Conservation (phyloP, 2,888 invertebrate genomes). For the Drosophila barbarae region DNA sequence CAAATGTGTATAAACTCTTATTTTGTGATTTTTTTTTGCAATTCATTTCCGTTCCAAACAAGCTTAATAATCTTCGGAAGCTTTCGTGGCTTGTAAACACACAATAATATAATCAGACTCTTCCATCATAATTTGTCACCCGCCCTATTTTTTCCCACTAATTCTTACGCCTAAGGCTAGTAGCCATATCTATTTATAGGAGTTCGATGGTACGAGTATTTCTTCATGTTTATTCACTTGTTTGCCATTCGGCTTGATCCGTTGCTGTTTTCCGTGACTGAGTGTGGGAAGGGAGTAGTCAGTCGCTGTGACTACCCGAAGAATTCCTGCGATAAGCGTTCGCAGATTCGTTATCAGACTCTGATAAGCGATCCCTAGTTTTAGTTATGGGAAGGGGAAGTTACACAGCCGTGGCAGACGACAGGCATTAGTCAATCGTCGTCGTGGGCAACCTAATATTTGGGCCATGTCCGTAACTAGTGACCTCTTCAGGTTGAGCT, state of each 20-base stretch:
- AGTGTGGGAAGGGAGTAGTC: conserved; percentile 10
- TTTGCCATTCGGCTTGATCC: conserved; percentile 46
- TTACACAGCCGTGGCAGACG: conserved; percentile 20
- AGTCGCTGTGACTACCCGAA: conserved; percentile 13
- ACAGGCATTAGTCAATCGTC: conserved; percentile 47
- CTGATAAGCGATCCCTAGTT: conserved; percentile 24
- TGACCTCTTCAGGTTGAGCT: conserved; percentile 55
- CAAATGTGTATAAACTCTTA: background rate
- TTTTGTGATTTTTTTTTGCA: background rate
- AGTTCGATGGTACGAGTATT: conserved; percentile 14
- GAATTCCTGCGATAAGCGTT: conserved; percentile 51
- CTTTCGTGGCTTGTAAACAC: conserved; percentile 9
- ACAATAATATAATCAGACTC: background rate
- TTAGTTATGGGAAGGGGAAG: conserved; percentile 8
- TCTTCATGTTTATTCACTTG: conserved; percentile 32
- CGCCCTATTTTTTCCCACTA: conserved; percentile 1
- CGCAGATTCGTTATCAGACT: conserved; percentile 44
- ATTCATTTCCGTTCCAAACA: background rate
- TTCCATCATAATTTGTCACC: conserved; percentile 27
- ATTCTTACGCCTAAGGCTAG: conserved; percentile 1
- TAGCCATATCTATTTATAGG: conserved; percentile 21
- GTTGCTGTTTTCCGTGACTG: conserved; percentile 11
- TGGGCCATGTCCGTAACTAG: conserved; percentile 56
- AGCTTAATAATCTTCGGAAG: background rate
- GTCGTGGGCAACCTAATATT: conserved; percentile 62